phyloP scores from a whole-genome alignment of 2,888 invertebrate genomes.

The Drosophila gaucha region DNA sequence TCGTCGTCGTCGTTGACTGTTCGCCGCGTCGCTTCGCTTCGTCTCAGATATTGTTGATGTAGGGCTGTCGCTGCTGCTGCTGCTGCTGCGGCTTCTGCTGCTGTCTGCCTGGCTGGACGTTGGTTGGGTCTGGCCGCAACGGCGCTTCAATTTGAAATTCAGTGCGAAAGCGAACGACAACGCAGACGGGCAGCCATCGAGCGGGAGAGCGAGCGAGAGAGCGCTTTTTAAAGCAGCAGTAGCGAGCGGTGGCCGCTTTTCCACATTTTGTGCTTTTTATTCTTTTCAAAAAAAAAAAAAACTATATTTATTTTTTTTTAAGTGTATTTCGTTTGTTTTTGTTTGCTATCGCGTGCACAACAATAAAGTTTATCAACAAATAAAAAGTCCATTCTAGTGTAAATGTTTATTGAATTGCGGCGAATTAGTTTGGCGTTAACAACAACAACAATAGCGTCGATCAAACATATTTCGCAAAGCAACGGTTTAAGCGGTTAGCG shows the following conservation, averaged over 20 bases:
- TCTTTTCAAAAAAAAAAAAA: constrained; percentile 12
- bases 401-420: constrained; percentile 31
- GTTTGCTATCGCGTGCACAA: constrained; percentile 24
- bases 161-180: constrained; percentile 69
- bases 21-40: constrained; percentile 28
- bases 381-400: constrained; percentile 31
- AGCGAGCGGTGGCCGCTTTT: constrained; percentile 37
- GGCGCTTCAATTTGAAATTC: constrained; percentile 65
- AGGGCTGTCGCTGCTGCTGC: constrained; percentile 34
- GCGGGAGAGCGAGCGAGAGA: constrained; percentile 25
- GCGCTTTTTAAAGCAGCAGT: constrained; percentile 31
- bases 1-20: constrained; percentile 18
- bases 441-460: constrained; percentile 25
- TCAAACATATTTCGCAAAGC: constrained; percentile 25
- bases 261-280: constrained; percentile 28
- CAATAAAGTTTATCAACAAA: constrained; percentile 43
- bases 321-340: constrained; percentile 30
- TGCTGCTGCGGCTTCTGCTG: constrained; percentile 15
- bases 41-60: constrained; percentile 56
- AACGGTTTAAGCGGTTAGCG: constrained; percentile 22
- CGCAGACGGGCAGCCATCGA: constrained; percentile 42
- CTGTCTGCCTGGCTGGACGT: constrained; percentile 41
- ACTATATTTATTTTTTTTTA: constrained; percentile 12
- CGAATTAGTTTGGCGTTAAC: constrained; percentile 37
- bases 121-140: constrained; percentile 56